Conservation (phyloP, 2,888 invertebrate genomes). For the Nemotelus nigrinus region DNA sequence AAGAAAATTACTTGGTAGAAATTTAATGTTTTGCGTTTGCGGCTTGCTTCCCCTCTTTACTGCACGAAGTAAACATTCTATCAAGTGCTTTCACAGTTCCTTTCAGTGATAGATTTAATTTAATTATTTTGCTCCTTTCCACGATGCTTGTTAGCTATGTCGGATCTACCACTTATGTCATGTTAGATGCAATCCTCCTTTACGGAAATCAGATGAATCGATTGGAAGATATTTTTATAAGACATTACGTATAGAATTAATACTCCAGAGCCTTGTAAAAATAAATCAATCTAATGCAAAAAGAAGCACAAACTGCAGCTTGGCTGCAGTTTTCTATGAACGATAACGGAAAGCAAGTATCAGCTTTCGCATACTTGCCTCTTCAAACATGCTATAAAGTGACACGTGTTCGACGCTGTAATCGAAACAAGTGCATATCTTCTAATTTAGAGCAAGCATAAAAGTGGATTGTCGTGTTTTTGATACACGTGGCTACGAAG, state of each 20-base stretch:
- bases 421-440: constrained; percentile 26
- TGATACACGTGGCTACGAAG: constrained; percentile 30
- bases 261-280: no score
- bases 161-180: constrained; percentile 2
- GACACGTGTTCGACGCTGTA: constrained; percentile 33
- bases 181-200: not conserved
- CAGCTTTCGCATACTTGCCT: no score
- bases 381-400: not conserved
- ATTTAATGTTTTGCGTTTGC: constrained; percentile 49
- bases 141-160: not conserved
- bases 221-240: no score
- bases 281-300: no score
- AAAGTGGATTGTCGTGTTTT: constrained; percentile 15
- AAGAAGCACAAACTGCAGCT: no score
- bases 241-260: no score
- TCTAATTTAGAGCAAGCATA: not conserved
- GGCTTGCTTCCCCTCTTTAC: constrained; percentile 41
- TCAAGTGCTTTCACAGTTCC: constrained; percentile 48
- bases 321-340: no score
- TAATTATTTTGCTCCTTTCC: constrained; percentile 44
- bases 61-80: constrained; percentile 46
- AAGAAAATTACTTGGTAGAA: constrained; percentile 49
- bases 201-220: not conserved
- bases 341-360: no score
- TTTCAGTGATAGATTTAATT: constrained; percentile 51